Evolutionary conservation across 64 coral and sea anemone genomes (phyloP), one percentile per base, ranked within the genome.

Genomic region (Astreopora myriophthalma): DNA sequence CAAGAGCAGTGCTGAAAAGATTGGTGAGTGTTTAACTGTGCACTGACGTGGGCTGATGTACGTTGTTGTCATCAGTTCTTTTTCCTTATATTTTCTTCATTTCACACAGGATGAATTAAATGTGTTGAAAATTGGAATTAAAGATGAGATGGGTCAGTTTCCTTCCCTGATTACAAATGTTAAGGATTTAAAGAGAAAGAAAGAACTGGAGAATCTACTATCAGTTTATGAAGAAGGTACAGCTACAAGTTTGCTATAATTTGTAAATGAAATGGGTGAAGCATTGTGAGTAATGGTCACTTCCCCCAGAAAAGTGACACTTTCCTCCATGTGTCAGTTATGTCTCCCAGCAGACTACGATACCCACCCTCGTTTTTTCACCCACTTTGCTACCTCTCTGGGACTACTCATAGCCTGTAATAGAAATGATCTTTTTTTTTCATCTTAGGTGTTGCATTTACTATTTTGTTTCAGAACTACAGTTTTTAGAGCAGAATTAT

Each of bases 91-190:
- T 67, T 57, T 51, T 42, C 13, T 48, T 71, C 38, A 27, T 77
- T 51, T 24, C 23, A 77, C 26, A 6, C 29, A 94, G 93, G 95
- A 96, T 79, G 91, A 96, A 27, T 46, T 96, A 6, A 96, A 96
- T 37, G 95, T 96, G 3, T 86, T 96, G 35, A 96, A 96, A 75
- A 96, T 96, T 81, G 95, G 95, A 65, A 91, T 93, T 19, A 96
- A 90, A 81, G 95, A 96, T 61, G 95, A 96, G 49, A 75, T 96
- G 63, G 91, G 90, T 14, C 88, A 96, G 67, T 96, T 96, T 62
- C 95, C 95, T 20, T 55, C 67, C 6, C 81, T 96, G 12, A 92
- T 96, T 23, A 96, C 95, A 2, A 89, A 86, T 62, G 93, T 94
- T 48, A 96, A 94, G 73, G 95, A 96, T 27, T 39, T 96, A 32